phyloP scores from a whole-genome alignment of 2,888 invertebrate genomes.

The Cynaeus angustus region DNA sequence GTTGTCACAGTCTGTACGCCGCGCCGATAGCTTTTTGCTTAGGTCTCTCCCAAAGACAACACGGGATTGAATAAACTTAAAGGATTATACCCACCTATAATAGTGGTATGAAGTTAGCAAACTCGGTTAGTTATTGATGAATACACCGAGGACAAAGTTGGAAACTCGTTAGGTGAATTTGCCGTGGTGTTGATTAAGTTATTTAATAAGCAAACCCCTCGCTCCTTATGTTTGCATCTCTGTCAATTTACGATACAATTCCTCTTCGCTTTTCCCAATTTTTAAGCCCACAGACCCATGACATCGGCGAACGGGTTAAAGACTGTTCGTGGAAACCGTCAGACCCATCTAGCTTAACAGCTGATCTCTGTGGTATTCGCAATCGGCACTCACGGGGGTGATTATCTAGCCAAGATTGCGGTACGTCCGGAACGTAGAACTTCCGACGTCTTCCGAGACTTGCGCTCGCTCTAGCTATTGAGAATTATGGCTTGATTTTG shows the following conservation, averaged over 20 bases:
- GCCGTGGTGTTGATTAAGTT: constrained; percentile 46
- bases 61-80: constrained; percentile 38
- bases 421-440: constrained; percentile 55
- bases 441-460: constrained; percentile 52
- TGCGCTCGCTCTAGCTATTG: constrained; percentile 51
- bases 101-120: constrained; percentile 42
- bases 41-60: constrained; percentile 30
- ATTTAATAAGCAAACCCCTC: constrained; percentile 40
- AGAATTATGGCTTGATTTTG: constrained; percentile 59
- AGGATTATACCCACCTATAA: constrained; percentile 42
- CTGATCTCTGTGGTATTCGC: constrained; percentile 62
- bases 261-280: too few relatives aligned
- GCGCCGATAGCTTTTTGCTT: constrained; percentile 21
- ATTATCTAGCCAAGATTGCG: constrained; percentile 63
- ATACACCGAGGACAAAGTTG: constrained; percentile 47
- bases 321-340: constrained; percentile 41
- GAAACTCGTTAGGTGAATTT: constrained; percentile 49
- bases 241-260: constrained; percentile 31
- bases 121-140: constrained; percentile 49
- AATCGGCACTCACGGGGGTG: constrained; percentile 66
- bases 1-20: neutral
- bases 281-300: too few relatives aligned
- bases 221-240: constrained; percentile 28
- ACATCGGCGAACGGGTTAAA: constrained; percentile 43
- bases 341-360: constrained; percentile 56